phyloP scores from a whole-genome alignment of 2,113 vertebrate genomes.

The Gymnarchus niloticus region DNA sequence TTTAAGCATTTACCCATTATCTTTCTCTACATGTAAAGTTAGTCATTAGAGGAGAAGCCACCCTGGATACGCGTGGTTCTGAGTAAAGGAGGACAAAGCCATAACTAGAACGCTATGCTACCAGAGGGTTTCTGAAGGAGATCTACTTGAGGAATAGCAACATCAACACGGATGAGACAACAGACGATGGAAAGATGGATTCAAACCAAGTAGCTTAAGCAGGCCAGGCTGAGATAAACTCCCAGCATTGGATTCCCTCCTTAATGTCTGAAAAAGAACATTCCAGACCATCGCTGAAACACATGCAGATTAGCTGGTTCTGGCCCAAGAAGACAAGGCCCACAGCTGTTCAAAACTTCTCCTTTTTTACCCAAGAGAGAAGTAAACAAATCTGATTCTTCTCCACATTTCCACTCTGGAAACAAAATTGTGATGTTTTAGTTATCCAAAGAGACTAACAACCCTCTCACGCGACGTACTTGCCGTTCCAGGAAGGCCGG shows the following conservation, averaged over 20 bases:
- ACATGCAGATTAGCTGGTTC: conserved; percentile 58
- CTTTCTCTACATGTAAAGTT: neutral
- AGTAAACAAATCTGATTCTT: neutral
- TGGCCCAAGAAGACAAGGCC: conserved; percentile 58
- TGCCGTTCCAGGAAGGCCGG: neutral
- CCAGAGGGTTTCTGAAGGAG: neutral
- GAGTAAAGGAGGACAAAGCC: neutral
- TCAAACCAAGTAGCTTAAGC: neutral
- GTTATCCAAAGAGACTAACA: neutral
- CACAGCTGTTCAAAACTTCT: conserved; percentile 58
- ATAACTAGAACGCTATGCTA: neutral
- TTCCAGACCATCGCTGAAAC: conserved; percentile 55
- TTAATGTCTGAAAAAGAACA: conserved; percentile 36
- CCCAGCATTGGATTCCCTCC: neutral
- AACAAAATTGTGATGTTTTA: conserved; percentile 10
- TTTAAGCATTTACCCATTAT: neutral
- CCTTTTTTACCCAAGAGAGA: conserved; percentile 37
- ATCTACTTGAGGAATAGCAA: neutral
- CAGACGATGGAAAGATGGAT: neutral
- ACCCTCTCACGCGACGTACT: neutral
- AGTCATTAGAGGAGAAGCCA: neutral
- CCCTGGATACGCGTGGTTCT: neutral
- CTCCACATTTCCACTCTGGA: neutral
- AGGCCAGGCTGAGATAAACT: neutral
- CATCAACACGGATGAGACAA: neutral